Base-by-base conservation (phyloP, 2,797 vertebrate species). In the Tenualosa thibaudeaui region DNA sequence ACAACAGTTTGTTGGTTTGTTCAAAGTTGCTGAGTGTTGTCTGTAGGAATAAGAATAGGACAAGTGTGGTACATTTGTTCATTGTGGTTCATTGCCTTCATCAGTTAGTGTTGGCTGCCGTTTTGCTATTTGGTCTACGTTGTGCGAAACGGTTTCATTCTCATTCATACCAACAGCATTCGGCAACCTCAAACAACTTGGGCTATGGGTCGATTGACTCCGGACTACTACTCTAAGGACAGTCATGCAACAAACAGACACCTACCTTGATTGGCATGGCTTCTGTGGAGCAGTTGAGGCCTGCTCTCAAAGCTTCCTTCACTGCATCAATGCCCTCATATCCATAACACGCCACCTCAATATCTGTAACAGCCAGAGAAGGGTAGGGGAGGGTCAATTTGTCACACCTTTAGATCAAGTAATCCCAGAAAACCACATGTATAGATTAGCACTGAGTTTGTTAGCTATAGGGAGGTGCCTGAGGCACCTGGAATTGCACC, bases 281-380 rank as follows among this genome's bases (percentile, higher is more conserved):
- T 87, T 99, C 98, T 0, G 98, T 99, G 87, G 98, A 99, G 93
- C 98, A 99, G 90, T 93, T 92, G 22, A 99, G 95, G 43, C 98
- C 98, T 2, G 97, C 98, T 93, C 97, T 95, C 93, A 99, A 92
- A 78, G 98, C 98, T 71, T 98, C 98, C 93, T 99, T 99, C 78
- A 99, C 98, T 0, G 98, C 98, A 92, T 99, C 98, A 8, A 99
- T 99, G 65, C 98, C 98, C 92, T 99, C 98, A 65, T 99, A 99
- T 53, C 98, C 98, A 12, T 99, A 99, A 93, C 98, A 99, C 5
- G 98, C 98, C 88, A 99, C 98, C 90, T 99, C 98, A 88, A 99
- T 99, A 92, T 99, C 98, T 99, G 90, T 50, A 50, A 51, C 12
- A 84, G 22, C n/a, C 50, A 82, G 19, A 82, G 65, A 1, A 58